Evolutionary conservation across 2,888 invertebrate genomes (phyloP), one percentile per base, ranked within the genome.

Genomic region (Aspidiotus rigidus): DNA sequence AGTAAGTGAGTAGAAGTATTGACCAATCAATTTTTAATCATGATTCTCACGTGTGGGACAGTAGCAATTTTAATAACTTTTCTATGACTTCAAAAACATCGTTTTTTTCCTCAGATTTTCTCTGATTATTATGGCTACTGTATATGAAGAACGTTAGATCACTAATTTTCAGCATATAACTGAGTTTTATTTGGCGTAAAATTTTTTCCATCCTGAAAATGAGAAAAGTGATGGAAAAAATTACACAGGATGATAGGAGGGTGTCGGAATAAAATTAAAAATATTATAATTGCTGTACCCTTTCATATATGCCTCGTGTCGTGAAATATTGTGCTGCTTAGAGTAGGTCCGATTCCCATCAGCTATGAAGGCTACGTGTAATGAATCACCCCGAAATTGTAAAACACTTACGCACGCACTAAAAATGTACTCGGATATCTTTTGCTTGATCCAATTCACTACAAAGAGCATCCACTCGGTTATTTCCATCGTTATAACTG

Each of bases 281-380:
- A 28, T 64, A n/a, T n/a, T n/a, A n/a, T 55, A 10, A n/a, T 16
- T 7, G 13, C 16, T 57, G 15, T 60, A 66, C 66, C 66, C 66
- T 49, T 59, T 57, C 10, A 66, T 11, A 44, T 66, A 66, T 1
- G 66, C 28, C 44, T 41, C 42, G 15, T 28, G 28, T 1, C 41
- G 1, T 44, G 42, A n/a, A n/a, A 49, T 39, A 8, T 49, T 49
- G 17, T 41, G 41, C 49, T 59, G 55, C 49, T 49, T 66, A 11
- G 66, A 28, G 56, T 49, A 66, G 6, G 66, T 66, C 7, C 66
- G 57, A 49, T 66, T 57, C 7, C 59, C 59, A 44, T 66, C 66
- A 6, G 49, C 42, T 39, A 66, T 60, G n/a, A 59, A 44, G 17
- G 66, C 66, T 1, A 66, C 28, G 42, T 66, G 66, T 40, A 28